These are phyloP conservation scores for Seriola aureovittata DNA, from an alignment of 2,113 vertebrate genomes.

Conservation along the genomic window DNA sequence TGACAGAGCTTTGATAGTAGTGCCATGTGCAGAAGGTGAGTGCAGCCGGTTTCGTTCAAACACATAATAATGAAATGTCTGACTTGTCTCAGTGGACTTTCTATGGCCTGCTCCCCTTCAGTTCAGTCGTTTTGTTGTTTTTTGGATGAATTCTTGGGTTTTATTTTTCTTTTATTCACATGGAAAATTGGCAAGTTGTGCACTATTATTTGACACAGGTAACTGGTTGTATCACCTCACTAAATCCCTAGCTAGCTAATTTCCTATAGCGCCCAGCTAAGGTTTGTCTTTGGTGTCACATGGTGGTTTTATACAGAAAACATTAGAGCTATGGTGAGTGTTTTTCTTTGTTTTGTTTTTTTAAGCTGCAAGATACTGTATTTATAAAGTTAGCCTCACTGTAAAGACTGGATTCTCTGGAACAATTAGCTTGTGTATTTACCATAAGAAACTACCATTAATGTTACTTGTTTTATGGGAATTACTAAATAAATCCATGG, in stretches of 20 bases:
- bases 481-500: slow-evolving; percentile 34
- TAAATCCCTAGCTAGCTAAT: not conserved
- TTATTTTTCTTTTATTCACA: not conserved
- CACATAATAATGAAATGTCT: not conserved
- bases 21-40: slow-evolving; percentile 99
- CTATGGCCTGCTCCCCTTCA: not conserved
- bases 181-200: slow-evolving; percentile 22
- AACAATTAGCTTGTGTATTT: not conserved
- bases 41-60: slow-evolving; percentile 69
- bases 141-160: slow-evolving; percentile 30
- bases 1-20: slow-evolving; percentile 99
- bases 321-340: not conserved
- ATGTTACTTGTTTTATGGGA: slow-evolving; percentile 41
- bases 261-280: not conserved
- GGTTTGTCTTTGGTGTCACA: slow-evolving; percentile 53
- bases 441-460: slow-evolving; percentile 1
- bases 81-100: slow-evolving; percentile 13
- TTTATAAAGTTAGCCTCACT: slow-evolving; percentile 1
- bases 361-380: not conserved
- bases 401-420: slow-evolving; percentile 31
- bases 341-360: not conserved
- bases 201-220: slow-evolving; percentile 34
- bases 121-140: slow-evolving; percentile 25
- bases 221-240: slow-evolving; percentile 1
- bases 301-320: slow-evolving; percentile 30